A percentile compares a stretch with the other conserved stretches of the same genome.
These are phyloP conservation scores for Oxyruncus cristatus DNA, from an alignment of 2,113 vertebrate species.

Conservation along the genomic window DNA sequence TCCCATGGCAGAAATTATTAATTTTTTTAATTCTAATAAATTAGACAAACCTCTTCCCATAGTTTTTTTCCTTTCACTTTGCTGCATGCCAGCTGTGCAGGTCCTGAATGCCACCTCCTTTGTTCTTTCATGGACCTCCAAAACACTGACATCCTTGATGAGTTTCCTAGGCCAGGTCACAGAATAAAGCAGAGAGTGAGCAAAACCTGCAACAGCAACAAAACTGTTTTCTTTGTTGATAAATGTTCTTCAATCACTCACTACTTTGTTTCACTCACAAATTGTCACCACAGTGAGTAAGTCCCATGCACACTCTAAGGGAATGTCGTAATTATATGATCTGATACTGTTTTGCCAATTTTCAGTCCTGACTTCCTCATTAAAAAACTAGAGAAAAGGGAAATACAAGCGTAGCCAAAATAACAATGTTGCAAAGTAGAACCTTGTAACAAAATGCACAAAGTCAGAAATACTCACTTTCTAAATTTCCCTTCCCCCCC, in stretches of 20 bases:
- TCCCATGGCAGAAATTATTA: background rate
- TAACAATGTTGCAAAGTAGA: background rate
- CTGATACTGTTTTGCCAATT: background rate
- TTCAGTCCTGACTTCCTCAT: background rate
- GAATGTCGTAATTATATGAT: background rate
- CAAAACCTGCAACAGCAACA: background rate
- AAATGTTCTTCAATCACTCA: background rate
- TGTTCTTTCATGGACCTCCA: background rate
- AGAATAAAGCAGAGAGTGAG: background rate
- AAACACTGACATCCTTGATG: fast-evolving
- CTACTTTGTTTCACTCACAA: background rate
- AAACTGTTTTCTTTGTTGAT: background rate
- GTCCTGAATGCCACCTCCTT: background rate
- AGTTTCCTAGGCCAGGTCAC: background rate
- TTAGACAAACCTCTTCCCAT: background rate
- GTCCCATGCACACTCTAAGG: background rate
- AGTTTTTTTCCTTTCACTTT: background rate
- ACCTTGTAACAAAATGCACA: background rate
- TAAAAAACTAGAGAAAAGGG: background rate
- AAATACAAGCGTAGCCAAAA: background rate
- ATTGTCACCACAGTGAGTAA: background rate
- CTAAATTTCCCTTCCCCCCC: background rate
- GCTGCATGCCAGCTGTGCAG: background rate
- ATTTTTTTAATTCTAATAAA: background rate
- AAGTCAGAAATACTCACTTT: background rate